Base-by-base conservation (phyloP, 1,140 invertebrate species). In the Archivesica marissinica region DNA sequence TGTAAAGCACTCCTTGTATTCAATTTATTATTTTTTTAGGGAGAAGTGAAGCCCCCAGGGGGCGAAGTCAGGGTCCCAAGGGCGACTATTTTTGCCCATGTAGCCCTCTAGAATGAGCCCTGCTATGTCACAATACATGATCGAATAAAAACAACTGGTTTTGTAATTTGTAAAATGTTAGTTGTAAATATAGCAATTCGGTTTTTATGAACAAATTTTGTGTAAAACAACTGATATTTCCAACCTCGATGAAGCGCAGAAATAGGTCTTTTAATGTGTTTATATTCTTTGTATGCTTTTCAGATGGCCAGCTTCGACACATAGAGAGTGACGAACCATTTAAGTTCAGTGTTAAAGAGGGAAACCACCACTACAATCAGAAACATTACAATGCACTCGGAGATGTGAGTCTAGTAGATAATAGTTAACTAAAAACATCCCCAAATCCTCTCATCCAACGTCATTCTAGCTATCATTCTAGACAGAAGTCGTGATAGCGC, bases 361-460 rank as follows among this genome's bases (percentile, higher is more conserved):
- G 70, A 3, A 20, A 84, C 17, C 44, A 50, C 20, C 11, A 20
- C 13, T 84, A 64, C 28, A 84, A 84, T 30, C 81, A 84, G 54
- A 61, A 84, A 64, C 70, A 76, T 41, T 84, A 84, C 28, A 76
- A 84, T 64, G 81, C 81, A 2, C 25, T 84, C 3, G 81, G 81
- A 59, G 81, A 84, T 33, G 81, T 84, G 35, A 52, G 81, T 47
- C n/a, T 25, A 30, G 6, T 35, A 33, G 15, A 15, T 68, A 20
- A 68, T 20, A 11, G 28, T 6, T 23, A 7, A 74, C 70, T 6
- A 11, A 15, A n/a, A 28, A 74, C 4, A 13, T 74, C 23, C 25
- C 20, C 9, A 35, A 39, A 35, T 74, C 13, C 13, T 47, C 4
- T 17, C 9, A 70, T 35, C 25, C 9, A 17, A 15, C 6, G 28